Evolutionary conservation across 2,797 vertebrate genomes (phyloP).

Genomic region (Eulemur albifrons): DNA sequence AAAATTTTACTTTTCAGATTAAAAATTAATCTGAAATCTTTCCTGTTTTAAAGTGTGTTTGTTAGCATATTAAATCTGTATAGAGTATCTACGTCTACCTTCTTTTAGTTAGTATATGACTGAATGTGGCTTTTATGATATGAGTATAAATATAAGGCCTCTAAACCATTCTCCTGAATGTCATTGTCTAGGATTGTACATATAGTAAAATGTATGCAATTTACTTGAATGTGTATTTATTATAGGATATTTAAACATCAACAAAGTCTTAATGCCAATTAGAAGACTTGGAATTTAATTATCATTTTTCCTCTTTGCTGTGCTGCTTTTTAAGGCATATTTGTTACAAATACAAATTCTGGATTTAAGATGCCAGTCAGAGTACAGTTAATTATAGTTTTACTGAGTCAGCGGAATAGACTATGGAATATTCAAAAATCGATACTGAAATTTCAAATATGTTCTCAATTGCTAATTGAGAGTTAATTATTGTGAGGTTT

Average conservation of each 20-base stretch:
- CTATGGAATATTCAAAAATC: not conserved
- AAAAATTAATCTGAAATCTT: slow-evolving; percentile 12
- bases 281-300: not conserved
- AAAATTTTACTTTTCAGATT: not conserved
- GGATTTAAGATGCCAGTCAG: slow-evolving; percentile 27
- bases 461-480: not conserved
- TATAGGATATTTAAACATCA: not conserved
- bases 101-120: slow-evolving; percentile 8
- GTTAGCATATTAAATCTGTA: not conserved
- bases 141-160: not conserved
- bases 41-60: slow-evolving; percentile 1
- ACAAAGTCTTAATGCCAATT: not conserved
- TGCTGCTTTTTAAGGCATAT: not conserved
- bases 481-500: not conserved
- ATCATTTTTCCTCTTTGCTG: not conserved
- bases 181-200: not conserved
- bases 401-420: not conserved
- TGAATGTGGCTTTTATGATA: not conserved
- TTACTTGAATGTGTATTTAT: not conserved
- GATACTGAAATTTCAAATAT: not conserved
- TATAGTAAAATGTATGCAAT: not conserved
- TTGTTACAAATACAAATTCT: slow-evolving; percentile 9
- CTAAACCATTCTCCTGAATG: not conserved
- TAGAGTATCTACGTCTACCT: not conserved
- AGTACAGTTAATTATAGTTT: not conserved